Percentiles rank a stretch among this genome's conserved stretches.
Conservation (phyloP, 2,888 invertebrate species). For the Andrena bucephala region DNA sequence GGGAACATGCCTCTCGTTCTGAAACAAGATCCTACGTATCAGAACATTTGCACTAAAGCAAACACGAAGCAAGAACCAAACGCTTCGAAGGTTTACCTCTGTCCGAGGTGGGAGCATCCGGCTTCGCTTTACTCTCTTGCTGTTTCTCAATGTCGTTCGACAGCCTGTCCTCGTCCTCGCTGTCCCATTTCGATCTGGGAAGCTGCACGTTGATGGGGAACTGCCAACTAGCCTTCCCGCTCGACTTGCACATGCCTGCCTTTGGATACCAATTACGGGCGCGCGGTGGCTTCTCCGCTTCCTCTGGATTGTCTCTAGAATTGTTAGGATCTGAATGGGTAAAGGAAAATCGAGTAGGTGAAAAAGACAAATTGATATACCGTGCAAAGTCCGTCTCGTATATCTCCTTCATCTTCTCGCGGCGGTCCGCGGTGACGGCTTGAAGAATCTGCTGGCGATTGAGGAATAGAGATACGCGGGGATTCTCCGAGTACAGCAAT, state of each 20-base stretch:
- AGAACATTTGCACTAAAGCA: background rate
- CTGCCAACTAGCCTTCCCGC: slow-evolving; percentile 53
- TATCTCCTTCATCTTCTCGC: slow-evolving; percentile 80
- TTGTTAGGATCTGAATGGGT: slow-evolving; percentile 54
- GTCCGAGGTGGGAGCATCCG: background rate
- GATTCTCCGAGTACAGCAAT: slow-evolving; percentile 81
- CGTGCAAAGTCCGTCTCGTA: slow-evolving; percentile 71
- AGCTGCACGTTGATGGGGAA: slow-evolving; percentile 73
- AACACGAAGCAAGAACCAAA: background rate
- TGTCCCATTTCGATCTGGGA: slow-evolving; percentile 83
- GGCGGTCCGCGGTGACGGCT: slow-evolving; percentile 76
- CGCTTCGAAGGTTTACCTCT: slow-evolving; percentile 9
- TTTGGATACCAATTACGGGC: slow-evolving; percentile 79
- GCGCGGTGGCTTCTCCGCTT: slow-evolving; percentile 70
- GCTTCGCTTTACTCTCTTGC: slow-evolving; percentile 16
- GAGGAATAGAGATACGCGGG: slow-evolving; percentile 77
- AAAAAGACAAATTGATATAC: slow-evolving; percentile 56
- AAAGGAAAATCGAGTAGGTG: slow-evolving; percentile 45
- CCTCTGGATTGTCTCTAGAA: slow-evolving; percentile 74
- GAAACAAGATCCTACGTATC: slow-evolving; percentile 27
- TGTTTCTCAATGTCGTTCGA: slow-evolving; percentile 31
- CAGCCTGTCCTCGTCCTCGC: slow-evolving; percentile 76
- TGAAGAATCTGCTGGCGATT: slow-evolving; percentile 76
- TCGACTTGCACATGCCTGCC: slow-evolving; percentile 59
- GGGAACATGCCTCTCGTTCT: slow-evolving; percentile 49